Evolutionary conservation across 2,888 invertebrate genomes (phyloP).

Genomic region (Itoplectis maculator): DNA sequence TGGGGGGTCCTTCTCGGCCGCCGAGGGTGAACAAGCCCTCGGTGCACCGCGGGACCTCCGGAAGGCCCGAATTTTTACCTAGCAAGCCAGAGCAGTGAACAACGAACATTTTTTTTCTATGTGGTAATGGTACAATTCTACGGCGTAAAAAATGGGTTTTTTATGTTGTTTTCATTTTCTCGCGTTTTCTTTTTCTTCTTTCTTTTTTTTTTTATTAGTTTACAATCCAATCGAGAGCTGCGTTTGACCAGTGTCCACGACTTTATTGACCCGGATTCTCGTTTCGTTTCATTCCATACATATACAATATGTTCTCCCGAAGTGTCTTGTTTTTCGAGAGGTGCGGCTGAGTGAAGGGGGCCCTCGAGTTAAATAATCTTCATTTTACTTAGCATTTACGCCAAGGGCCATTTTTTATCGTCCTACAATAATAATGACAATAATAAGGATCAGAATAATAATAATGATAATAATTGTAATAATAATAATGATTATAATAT

Average conservation of each 20-base stretch:
- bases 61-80: constrained; percentile 76
- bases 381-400: constrained; percentile 31
- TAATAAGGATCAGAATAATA: constrained; percentile 26
- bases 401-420: constrained; percentile 52
- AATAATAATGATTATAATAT: constrained; percentile 36
- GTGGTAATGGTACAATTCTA: constrained; percentile 80
- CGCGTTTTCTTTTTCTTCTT: constrained; percentile 12
- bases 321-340: constrained; percentile 65
- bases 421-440: constrained; percentile 33
- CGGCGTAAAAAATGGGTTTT: constrained; percentile 78
- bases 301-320: constrained; percentile 58
- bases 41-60: constrained; percentile 75
- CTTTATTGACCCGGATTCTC: constrained; percentile 55
- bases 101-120: constrained; percentile 78
- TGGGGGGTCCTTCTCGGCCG: constrained; percentile 19
- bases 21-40: constrained; percentile 66
- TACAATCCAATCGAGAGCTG: constrained; percentile 58
- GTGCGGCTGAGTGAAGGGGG: constrained; percentile 55
- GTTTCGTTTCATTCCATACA: constrained; percentile 55
- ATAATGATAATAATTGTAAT: constrained; percentile 40
- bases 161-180: constrained; percentile 21
- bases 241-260: constrained; percentile 57
- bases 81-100: constrained; percentile 82
- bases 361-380: constrained; percentile 50
- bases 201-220: constrained; percentile 40